Base-by-base conservation (phyloP, 2,797 vertebrate species). In the Microctenopoma lineatum region DNA sequence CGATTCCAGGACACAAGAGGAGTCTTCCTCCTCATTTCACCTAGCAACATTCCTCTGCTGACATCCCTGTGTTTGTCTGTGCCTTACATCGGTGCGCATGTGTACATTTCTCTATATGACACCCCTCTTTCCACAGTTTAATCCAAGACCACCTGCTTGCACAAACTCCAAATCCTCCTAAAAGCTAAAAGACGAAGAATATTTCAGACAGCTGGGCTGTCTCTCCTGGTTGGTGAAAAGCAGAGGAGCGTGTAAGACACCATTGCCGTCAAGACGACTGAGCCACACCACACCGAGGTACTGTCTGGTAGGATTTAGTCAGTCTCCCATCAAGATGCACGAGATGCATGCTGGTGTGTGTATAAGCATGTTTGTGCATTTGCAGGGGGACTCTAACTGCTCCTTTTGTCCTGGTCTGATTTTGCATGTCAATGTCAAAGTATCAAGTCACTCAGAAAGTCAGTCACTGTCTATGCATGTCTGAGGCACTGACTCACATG, bases 1-100 rank as follows among this genome's bases (percentile, higher is more conserved):
- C 85, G 75, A 93, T 90, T 90, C 88, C 89, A 92, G 88, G 85
- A 89, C 86, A 84, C 76, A 85, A 42, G 12, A 74, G 71, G 83
- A 88, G 80, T 75, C 85, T 81, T 89, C 68, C 70, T 84, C 77
- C 79, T 59, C 65, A 67, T 90, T 90, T 76, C 84, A 88, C 80
- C 81, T 70, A 80, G 81, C 80, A 83, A 83, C 87, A 89, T 92
- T 91, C 83, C 86, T 89, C 53, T 63, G 60, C 79, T 80, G 65
- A 71, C 62, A 64, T 60, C 59, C 41, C 66, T 13, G 58, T 47
- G 39, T 52, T 70, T 70, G 55, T 61, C 36, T 48, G 54, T 39
- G 53, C 61, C 42, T 61, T 34, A 57, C 26, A 66, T 68, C 45
- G 58, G 57, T 61, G 50, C 42, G 42, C 12, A 8, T 66, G 32